phyloP scores from a whole-genome alignment of 2,888 invertebrate species.

The Glyphotaelius pellucidus region DNA sequence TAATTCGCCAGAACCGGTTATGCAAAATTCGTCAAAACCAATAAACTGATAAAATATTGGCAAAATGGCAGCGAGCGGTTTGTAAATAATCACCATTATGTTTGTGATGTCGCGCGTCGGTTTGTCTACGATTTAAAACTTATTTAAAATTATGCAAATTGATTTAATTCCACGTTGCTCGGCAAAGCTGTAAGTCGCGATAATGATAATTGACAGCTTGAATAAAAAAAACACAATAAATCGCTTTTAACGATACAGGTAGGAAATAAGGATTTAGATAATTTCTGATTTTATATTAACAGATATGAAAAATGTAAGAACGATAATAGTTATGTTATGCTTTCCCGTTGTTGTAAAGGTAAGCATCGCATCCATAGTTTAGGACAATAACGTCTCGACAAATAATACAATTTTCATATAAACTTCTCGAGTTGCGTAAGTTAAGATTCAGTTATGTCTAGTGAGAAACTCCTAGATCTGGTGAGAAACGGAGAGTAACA shows the following conservation, averaged over 20 bases:
- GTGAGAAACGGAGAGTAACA: too few relatives aligned
- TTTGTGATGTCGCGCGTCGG: background rate
- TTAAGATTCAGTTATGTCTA: too few relatives aligned
- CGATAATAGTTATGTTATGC: too few relatives aligned
- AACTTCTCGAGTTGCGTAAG: too few relatives aligned
- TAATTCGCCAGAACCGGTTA: slow-evolving; percentile 19
- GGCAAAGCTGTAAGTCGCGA: background rate
- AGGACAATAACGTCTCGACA: too few relatives aligned
- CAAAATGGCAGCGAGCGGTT: slow-evolving; percentile 8
- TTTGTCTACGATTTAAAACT: background rate
- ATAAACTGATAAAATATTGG: slow-evolving; percentile 15
- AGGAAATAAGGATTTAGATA: background rate
- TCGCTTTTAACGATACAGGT: background rate
- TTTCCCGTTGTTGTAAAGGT: too few relatives aligned
- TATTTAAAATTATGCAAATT: slow-evolving; percentile 28
- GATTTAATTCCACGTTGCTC: slow-evolving; percentile 8
- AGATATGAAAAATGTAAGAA: background rate
- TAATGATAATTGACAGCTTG: background rate
- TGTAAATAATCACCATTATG: background rate
- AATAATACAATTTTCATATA: too few relatives aligned
- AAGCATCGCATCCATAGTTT: too few relatives aligned
- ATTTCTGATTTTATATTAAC: background rate
- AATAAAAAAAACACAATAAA: background rate
- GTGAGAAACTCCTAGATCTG: too few relatives aligned
- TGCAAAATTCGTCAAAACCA: slow-evolving; percentile 19